phyloP scores from a whole-genome alignment of 2,113 vertebrate genomes.

The Neotragus pygmaeus region DNA sequence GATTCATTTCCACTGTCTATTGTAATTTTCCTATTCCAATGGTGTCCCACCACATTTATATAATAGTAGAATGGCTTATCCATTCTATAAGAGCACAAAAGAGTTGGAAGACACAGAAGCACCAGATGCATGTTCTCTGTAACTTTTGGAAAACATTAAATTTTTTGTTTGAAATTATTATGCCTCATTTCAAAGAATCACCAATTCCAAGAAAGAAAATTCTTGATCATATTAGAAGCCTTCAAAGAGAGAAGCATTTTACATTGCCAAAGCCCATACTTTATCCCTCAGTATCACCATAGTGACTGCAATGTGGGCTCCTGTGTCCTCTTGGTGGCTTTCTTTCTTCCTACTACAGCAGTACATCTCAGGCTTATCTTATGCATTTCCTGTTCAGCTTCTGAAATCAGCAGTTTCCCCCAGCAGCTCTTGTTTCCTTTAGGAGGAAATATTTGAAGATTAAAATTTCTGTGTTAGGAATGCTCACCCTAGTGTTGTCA shows the following conservation, averaged over 20 bases:
- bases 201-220: neutral
- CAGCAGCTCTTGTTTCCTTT: neutral
- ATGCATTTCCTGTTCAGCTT: neutral
- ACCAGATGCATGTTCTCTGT: neutral
- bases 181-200: neutral
- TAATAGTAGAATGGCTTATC: neutral
- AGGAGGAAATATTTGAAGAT: constrained; percentile 3
- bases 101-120: neutral
- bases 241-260: neutral
- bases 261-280: neutral
- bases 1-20: neutral
- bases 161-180: neutral
- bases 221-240: neutral
- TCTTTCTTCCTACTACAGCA: neutral
- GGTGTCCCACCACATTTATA: neutral
- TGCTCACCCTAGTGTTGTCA: neutral
- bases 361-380: neutral
- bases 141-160: neutral
- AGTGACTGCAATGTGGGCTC: neutral
- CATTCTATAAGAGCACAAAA: neutral
- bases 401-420: neutral
- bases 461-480: neutral
- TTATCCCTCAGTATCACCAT: neutral
- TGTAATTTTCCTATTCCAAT: neutral
- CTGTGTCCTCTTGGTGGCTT: neutral